These are phyloP conservation scores for Monoplex corrugatus DNA, from an alignment of 2,888 invertebrate genomes.

Conservation along the genomic window DNA sequence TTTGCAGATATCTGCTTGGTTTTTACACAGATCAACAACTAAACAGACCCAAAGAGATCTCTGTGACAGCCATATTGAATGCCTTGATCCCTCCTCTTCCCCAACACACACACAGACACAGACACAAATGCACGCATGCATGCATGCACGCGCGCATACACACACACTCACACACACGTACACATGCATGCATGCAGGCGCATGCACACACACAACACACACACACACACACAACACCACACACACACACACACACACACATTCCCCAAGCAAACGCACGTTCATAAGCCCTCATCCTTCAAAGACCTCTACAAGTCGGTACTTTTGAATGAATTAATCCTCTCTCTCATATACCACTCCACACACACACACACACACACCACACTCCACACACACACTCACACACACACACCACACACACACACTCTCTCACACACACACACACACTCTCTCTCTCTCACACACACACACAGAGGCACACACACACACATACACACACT, in stretches of 20 bases:
- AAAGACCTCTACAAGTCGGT: too few relatives aligned
- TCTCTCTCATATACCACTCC: neutral
- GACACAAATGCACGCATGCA: neutral
- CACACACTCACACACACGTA: slow-evolving; percentile 12
- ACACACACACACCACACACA: neutral
- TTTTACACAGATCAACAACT: too few relatives aligned
- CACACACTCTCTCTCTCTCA: neutral
- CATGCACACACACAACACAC: neutral
- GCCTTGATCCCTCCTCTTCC: too few relatives aligned
- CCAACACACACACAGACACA: too few relatives aligned
- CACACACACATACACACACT: neutral
- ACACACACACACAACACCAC: neutral
- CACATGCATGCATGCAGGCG: neutral
- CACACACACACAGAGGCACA: neutral
- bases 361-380: neutral
- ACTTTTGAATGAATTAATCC: too few relatives aligned
- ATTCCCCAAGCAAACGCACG: neutral
- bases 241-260: slow-evolving; percentile 17
- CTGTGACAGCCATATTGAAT: too few relatives aligned
- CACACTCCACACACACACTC: neutral
- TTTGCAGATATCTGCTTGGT: too few relatives aligned
- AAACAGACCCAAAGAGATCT: too few relatives aligned
- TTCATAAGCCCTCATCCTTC: too few relatives aligned
- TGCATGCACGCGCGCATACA: neutral
- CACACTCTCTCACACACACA: neutral